A percentile compares a stretch with the other conserved stretches of the same genome.
Evolutionary conservation across 2,888 invertebrate species (phyloP).

Genomic region (Lottia scabra): DNA sequence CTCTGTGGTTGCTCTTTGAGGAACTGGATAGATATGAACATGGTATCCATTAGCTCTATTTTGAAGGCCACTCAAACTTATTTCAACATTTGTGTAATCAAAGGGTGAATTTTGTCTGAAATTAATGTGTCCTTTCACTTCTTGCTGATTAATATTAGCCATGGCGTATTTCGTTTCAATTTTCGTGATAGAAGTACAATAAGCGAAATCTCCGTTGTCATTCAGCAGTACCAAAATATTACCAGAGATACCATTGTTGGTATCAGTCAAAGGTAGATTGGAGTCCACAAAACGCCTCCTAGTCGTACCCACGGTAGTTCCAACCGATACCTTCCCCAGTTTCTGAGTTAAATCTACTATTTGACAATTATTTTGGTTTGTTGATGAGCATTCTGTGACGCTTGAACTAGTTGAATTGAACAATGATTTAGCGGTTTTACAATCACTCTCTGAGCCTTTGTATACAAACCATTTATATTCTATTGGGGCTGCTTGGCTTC

Average conservation of each 20-base stretch:
- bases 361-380: conserved; percentile 32
- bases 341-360: conserved; percentile 49
- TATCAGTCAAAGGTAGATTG: conserved; percentile 41
- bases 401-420: conserved; percentile 30
- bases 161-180: conserved; percentile 47
- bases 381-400: conserved; percentile 26
- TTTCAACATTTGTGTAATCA: conserved; percentile 74
- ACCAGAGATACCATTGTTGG: conserved; percentile 40
- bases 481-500: conserved; percentile 10
- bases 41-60: conserved; percentile 68
- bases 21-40: conserved; percentile 70
- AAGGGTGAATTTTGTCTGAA: conserved; percentile 85
- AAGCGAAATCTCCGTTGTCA: conserved; percentile 28
- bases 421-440: conserved; percentile 24
- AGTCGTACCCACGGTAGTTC: conserved; percentile 15
- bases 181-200: conserved; percentile 80
- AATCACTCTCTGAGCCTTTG: conserved; percentile 17
- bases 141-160: conserved; percentile 71
- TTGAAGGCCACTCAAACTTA: conserved; percentile 70
- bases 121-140: conserved; percentile 83
- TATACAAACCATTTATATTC: conserved; percentile 32
- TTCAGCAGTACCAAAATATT: conserved; percentile 33
- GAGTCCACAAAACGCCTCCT: conserved; percentile 37
- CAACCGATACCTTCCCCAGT: conserved; percentile 40
- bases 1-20: conserved; percentile 45